A percentile compares a stretch with the other conserved stretches of the same genome.
Evolutionary conservation across 2,797 vertebrate genomes (phyloP).

Genomic region (Poecilia velifera): DNA sequence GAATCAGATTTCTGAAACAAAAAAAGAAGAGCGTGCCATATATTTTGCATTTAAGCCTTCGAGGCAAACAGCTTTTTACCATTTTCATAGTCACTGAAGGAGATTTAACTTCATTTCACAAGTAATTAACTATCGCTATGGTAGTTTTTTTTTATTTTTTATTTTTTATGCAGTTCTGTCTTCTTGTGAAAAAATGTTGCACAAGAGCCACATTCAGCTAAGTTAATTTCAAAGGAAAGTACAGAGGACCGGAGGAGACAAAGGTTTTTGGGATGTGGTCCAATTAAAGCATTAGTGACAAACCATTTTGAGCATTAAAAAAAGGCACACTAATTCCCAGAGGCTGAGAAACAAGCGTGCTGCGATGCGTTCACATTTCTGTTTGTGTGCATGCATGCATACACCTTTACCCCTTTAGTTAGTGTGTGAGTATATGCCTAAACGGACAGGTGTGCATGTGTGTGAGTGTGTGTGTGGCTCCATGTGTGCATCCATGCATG

Average conservation of each 20-base stretch:
- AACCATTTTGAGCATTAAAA: constrained; percentile 53
- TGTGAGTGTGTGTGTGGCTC: constrained; percentile 41
- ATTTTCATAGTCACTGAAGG: constrained; percentile 50
- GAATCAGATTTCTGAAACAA: constrained; percentile 78
- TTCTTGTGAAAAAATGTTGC: constrained; percentile 43
- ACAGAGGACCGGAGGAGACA: constrained; percentile 41
- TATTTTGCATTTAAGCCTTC: constrained; percentile 68
- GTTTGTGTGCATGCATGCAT: constrained; percentile 51
- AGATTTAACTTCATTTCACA: constrained; percentile 55
- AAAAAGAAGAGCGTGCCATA: constrained; percentile 72
- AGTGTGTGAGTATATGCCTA: constrained; percentile 16
- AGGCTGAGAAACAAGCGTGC: constrained; percentile 46
- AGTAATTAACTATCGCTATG: neutral
- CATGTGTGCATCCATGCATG: neutral
- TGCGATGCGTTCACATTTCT: constrained; percentile 50
- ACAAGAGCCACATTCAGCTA: constrained; percentile 42
- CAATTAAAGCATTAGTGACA: constrained; percentile 69
- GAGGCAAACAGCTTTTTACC: constrained; percentile 58
- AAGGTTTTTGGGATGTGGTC: constrained; percentile 55
- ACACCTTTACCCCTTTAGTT: constrained; percentile 30
- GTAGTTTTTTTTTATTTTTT: neutral
- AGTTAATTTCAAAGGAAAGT: constrained; percentile 72
- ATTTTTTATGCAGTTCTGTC: constrained; percentile 28
- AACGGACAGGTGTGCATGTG: constrained; percentile 14
- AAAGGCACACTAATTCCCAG: constrained; percentile 35